These are phyloP conservation scores for Atherinomorus stipes DNA, from an alignment of 2,113 vertebrate genomes.

Conservation along the genomic window DNA sequence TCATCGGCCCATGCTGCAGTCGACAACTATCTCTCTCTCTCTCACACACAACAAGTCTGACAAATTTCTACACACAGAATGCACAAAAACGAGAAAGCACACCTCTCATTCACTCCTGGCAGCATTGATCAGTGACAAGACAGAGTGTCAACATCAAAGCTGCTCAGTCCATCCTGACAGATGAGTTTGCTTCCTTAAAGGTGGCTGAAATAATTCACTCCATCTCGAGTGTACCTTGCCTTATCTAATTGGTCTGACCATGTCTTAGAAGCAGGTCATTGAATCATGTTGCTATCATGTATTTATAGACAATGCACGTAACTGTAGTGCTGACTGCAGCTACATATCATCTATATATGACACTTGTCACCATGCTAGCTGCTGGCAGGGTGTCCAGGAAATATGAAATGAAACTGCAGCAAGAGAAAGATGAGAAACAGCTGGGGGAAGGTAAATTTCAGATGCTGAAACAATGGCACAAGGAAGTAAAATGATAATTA, in stretches of 20 bases:
- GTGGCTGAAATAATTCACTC: slow-evolving; percentile 46
- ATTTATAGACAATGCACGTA: slow-evolving; percentile 66
- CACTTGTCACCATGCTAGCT: slow-evolving; percentile 51
- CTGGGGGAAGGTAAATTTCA: neutral
- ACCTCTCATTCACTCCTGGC: slow-evolving; percentile 5
- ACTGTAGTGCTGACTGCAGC: slow-evolving; percentile 43
- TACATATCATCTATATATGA: slow-evolving; percentile 52
- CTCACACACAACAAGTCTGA: slow-evolving; percentile 2
- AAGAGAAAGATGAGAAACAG: neutral
- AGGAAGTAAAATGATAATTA: slow-evolving; percentile 5
- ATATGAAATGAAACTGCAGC: neutral
- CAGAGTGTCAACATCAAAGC: slow-evolving; percentile 61
- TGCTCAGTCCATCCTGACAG: slow-evolving; percentile 51
- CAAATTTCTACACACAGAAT: slow-evolving; percentile 10
- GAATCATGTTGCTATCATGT: slow-evolving; percentile 55
- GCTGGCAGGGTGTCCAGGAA: slow-evolving; percentile 34
- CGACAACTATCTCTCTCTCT: neutral
- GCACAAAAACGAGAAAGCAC: slow-evolving; percentile 15
- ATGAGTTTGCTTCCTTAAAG: slow-evolving; percentile 44
- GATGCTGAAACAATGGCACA: neutral
- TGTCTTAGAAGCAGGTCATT: slow-evolving; percentile 31
- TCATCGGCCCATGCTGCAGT: slow-evolving; percentile 15
- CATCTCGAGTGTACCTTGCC: slow-evolving; percentile 36
- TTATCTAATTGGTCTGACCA: slow-evolving; percentile 54
- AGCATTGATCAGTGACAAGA: slow-evolving; percentile 58